Evolutionary conservation across 2,113 vertebrate genomes (phyloP), one percentile per base, ranked within the genome.

Genomic region (Xenopus laevis): DNA sequence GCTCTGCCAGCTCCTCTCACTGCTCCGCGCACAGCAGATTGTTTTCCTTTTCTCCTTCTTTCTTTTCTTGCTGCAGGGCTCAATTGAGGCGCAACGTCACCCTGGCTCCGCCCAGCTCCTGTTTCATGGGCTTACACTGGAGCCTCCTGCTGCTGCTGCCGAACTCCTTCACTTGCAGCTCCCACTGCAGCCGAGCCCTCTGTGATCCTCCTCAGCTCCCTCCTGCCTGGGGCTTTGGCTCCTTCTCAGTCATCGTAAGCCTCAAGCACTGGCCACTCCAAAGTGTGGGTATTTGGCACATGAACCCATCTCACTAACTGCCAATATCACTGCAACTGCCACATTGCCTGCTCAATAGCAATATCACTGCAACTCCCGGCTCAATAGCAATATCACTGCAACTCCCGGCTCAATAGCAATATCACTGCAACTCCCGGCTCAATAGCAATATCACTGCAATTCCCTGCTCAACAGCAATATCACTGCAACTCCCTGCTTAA

Each of bases 41-140:
- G 80, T 86, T 81, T 79, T 84, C 80, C 83, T 66, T 67, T 55
- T 52, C 60, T 66, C 63, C 61, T 74, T 57, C 72, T 68, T 68
- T 52, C 83, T 80, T 78, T 79, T 77, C 58, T 69, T 72, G 86
- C 89, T 82, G 90, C 92, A 83, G 88, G 83, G 87, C 79, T 86
- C 91, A 87, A 87, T 80, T 84, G 85, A 86, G 84, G 83, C 81
- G 81, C 64, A 84, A 82, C 60, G 86, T 90, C 89, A 88, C 85
- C 83, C 82, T 86, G 79, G 81, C 89, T 86, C 89, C 91, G 85
- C 92, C 86, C 81, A 78, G 83, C 72, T 87, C 85, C 81, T 84
- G 81, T 81, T 84, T 87, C 86, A 80, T 81, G 82, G 78, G 81
- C 79, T n/a, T 84, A 85, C 82, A 73, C 83, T 86, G 85, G 84